A percentile compares a stretch with the other conserved stretches of the same genome.
phyloP scores from a whole-genome alignment of 2,113 vertebrate genomes.

The rat (Rattus norvegicus) region GRCr8 NC_086023.1:156000001-156000500 shows the following conservation, averaged over 20 bases:
- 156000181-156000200: too few relatives aligned
- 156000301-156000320: neutral
- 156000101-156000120: too few relatives aligned
- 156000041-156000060: too few relatives aligned
- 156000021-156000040: too few relatives aligned
- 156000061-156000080: too few relatives aligned
- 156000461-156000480: conserved; percentile 65
- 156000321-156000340: neutral
- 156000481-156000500: neutral
- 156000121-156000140: too few relatives aligned
- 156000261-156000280: neutral
- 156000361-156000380: neutral
- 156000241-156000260: neutral
- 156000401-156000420: neutral
- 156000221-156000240: neutral
- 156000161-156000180: too few relatives aligned
- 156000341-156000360: neutral
- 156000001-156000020: too few relatives aligned
- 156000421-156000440: conserved; percentile 40
- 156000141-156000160: too few relatives aligned
- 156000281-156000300: neutral
- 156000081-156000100: too few relatives aligned
- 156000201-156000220: neutral
- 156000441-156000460: conserved; percentile 48
- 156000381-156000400: neutral